These are phyloP conservation scores for Siderastrea siderea DNA, from an alignment of 92 coral and sea anemone species.

Conservation along the genomic window DNA sequence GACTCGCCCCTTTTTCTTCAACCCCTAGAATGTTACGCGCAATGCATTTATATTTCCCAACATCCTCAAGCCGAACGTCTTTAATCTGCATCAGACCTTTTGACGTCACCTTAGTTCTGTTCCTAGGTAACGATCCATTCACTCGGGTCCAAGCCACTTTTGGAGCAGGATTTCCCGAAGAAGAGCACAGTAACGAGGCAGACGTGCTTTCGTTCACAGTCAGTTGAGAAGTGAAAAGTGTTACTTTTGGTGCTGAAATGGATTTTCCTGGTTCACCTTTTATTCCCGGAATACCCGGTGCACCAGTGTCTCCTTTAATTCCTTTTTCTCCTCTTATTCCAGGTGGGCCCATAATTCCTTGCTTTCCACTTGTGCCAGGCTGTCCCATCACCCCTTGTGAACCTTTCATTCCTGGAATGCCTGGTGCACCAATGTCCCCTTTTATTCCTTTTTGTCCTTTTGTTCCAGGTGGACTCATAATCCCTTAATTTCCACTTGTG, in stretches of 20 bases:
- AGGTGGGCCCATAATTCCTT: too few species aligned
- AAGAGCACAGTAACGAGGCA: conserved; percentile 20
- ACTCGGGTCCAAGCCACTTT: background rate
- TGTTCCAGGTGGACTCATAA: conserved; percentile 41
- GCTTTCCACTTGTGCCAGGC: too few species aligned
- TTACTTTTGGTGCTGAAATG: conserved; percentile 18
- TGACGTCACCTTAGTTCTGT: conserved; percentile 1
- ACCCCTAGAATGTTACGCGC: conserved; percentile 27
- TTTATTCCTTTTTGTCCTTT: conserved; percentile 45
- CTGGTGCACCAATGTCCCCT: conserved; percentile 32
- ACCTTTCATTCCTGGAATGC: conserved; percentile 18
- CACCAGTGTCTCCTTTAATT: too few species aligned
- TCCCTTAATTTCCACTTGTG: conserved; percentile 23
- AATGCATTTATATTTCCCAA: conserved; percentile 18
- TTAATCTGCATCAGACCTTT: conserved; percentile 15
- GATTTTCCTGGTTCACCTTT: conserved; percentile 49
- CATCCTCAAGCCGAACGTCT: conserved; percentile 11
- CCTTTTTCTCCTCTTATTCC: too few species aligned
- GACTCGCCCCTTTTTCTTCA: background rate
- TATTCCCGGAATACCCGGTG: background rate
- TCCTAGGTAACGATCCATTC: conserved; percentile 14
- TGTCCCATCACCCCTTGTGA: too few species aligned
- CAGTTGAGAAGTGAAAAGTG: conserved; percentile 8
- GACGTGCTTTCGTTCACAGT: conserved; percentile 23
- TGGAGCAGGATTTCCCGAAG: conserved; percentile 33